These are phyloP conservation scores for Aldabrachelys gigantea DNA, from an alignment of 2,113 vertebrate species.

Conservation along the genomic window DNA sequence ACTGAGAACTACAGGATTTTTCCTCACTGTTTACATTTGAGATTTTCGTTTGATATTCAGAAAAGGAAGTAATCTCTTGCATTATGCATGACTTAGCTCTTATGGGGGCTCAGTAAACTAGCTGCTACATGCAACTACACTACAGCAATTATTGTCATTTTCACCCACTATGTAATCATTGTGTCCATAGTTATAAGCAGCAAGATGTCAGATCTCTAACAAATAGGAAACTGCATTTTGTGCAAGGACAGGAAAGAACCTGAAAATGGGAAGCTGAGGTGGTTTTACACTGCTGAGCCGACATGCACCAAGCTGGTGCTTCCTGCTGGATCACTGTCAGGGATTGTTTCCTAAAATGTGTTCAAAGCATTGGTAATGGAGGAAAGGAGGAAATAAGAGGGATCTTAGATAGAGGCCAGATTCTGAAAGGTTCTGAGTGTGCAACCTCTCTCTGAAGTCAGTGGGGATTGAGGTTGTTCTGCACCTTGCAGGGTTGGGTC, in stretches of 20 bases:
- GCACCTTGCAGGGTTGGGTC: background rate
- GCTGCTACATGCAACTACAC: background rate
- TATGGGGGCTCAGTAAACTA: background rate
- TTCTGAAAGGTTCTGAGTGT: background rate
- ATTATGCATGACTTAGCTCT: background rate
- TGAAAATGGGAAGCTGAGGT: background rate
- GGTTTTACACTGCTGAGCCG: background rate
- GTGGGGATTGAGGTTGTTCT: background rate
- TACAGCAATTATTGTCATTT: background rate
- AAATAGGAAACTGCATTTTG: background rate
- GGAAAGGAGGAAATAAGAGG: no score
- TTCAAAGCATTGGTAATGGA: background rate
- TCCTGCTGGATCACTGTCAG: background rate
- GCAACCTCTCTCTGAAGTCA: background rate
- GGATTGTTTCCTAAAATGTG: background rate
- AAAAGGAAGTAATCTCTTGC: background rate
- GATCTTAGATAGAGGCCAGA: background rate
- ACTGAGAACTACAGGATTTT: background rate
- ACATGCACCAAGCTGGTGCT: background rate
- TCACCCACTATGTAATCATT: background rate
- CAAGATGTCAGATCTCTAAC: background rate
- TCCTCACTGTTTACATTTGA: background rate
- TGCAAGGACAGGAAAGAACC: background rate
- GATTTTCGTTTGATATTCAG: background rate
- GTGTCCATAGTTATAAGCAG: background rate